phyloP scores from a whole-genome alignment of 1,140 invertebrate genomes.

The Drosophila albomicans region DNA sequence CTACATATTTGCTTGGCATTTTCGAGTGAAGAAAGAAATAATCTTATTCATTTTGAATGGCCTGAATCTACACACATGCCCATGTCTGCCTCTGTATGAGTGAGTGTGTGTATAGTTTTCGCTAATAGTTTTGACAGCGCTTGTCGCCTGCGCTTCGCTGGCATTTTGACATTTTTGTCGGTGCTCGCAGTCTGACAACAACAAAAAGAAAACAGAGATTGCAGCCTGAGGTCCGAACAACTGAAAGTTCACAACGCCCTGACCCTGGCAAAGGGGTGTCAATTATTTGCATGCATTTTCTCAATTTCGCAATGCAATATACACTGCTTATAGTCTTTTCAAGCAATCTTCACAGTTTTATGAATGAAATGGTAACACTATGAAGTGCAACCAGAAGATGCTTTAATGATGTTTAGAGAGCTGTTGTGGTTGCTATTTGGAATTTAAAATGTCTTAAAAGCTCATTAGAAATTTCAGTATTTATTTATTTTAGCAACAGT shows the following conservation, averaged over 20 bases:
- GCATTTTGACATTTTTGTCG: conserved; percentile 50
- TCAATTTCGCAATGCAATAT: conserved; percentile 35
- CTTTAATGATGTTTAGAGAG: too few relatives aligned
- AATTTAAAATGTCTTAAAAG: too few relatives aligned
- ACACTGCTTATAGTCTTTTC: background rate
- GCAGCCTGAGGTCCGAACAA: background rate
- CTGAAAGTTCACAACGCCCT: conserved; percentile 62
- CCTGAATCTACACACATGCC: conserved; percentile 33
- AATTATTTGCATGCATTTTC: conserved; percentile 49
- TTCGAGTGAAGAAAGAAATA: conserved; percentile 69
- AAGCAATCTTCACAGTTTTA: background rate
- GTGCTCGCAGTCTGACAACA: conserved; percentile 31
- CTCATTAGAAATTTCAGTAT: too few relatives aligned
- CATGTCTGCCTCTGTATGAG: background rate
- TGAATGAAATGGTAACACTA: background rate
- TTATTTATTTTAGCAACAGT: too few relatives aligned
- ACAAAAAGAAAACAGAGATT: background rate
- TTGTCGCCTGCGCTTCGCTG: conserved; percentile 66
- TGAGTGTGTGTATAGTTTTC: conserved; percentile 26
- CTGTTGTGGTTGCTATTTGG: too few relatives aligned
- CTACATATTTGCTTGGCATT: conserved; percentile 76
- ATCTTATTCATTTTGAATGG: conserved; percentile 72
- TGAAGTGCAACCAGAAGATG: too few relatives aligned
- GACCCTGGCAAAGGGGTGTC: conserved; percentile 61
- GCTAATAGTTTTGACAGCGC: conserved; percentile 79